Conservation (phyloP, 92 coral and sea anemone genomes). For the Anthopleura xanthogrammica region DNA sequence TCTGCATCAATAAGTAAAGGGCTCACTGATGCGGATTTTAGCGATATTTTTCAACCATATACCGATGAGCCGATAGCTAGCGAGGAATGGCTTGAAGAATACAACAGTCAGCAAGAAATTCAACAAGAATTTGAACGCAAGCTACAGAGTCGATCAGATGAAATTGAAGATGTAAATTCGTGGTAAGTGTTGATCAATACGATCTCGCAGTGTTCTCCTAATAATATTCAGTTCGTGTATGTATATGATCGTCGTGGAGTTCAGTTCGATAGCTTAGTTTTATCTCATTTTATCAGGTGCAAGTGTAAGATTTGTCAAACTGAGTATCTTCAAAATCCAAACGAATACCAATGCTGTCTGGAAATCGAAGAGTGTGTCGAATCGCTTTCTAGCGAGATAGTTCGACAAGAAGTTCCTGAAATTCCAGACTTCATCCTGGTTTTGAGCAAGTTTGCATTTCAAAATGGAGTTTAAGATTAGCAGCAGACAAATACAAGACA, state of each 20-base stretch:
- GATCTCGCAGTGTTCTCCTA: not conserved
- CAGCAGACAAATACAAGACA: constrained; percentile 55
- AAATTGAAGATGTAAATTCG: constrained; percentile 33
- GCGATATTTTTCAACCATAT: constrained; percentile 38
- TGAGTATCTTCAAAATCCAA: constrained; percentile 48
- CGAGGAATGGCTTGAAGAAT: constrained; percentile 57
- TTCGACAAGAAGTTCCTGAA: constrained; percentile 22
- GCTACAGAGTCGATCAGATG: constrained; percentile 50
- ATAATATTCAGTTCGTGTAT: not conserved
- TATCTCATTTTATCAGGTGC: constrained; percentile 34
- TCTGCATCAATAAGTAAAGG: not conserved
- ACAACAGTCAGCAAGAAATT: constrained; percentile 39
- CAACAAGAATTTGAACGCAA: constrained; percentile 48
- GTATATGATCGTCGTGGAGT: too few species aligned
- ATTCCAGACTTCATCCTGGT: constrained; percentile 46
- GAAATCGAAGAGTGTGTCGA: constrained; percentile 50
- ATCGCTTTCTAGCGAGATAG: constrained; percentile 32
- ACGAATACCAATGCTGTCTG: constrained; percentile 49
- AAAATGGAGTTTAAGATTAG: constrained; percentile 57
- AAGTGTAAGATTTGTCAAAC: constrained; percentile 49
- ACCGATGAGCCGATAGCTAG: constrained; percentile 57
- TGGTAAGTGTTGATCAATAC: constrained; percentile 38
- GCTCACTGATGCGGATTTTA: not conserved
- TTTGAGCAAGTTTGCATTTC: constrained; percentile 51
- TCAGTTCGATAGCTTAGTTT: not conserved